Evolutionary conservation across 2,888 invertebrate species (phyloP).

Genomic region (Plagiodera versicolora): DNA sequence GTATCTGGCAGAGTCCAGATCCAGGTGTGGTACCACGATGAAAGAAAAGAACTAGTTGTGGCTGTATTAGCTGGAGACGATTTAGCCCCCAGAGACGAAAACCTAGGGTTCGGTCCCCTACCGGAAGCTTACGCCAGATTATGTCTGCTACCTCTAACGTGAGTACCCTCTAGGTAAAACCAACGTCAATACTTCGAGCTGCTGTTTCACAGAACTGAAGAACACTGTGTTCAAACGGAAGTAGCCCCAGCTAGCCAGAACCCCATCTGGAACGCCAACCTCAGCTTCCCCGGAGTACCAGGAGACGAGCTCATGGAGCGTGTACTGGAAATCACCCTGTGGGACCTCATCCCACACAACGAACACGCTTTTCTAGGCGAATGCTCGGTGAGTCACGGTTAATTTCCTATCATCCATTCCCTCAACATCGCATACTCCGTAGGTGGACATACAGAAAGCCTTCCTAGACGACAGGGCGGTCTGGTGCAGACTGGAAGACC

Average conservation of each 20-base stretch:
- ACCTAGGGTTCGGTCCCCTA: slow-evolving; percentile 72
- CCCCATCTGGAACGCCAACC: slow-evolving; percentile 91
- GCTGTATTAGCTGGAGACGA: slow-evolving; percentile 86
- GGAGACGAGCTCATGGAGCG: slow-evolving; percentile 79
- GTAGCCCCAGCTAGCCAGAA: slow-evolving; percentile 84
- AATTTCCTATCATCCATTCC: no score
- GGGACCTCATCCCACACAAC: slow-evolving; percentile 83
- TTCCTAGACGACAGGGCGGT: slow-evolving; percentile 85
- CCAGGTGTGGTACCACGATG: slow-evolving; percentile 87
- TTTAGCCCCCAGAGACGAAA: slow-evolving; percentile 76
- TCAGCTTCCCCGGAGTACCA: slow-evolving; percentile 78
- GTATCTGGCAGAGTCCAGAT: slow-evolving; percentile 81
- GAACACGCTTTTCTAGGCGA: slow-evolving; percentile 82
- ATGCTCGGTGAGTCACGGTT: slow-evolving; percentile 56
- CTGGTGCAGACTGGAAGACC: slow-evolving; percentile 87
- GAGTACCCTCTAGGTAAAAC: slow-evolving; percentile 48
- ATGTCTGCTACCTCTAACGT: slow-evolving; percentile 78
- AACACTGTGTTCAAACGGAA: slow-evolving; percentile 78
- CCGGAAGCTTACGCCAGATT: slow-evolving; percentile 87
- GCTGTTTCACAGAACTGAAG: slow-evolving; percentile 63
- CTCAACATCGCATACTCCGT: no score
- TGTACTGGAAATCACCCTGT: slow-evolving; percentile 82
- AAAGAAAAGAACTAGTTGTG: slow-evolving; percentile 79
- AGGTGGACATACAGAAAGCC: slow-evolving; percentile 77
- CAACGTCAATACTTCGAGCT: not conserved